Evolutionary conservation across 2,888 invertebrate species (phyloP).

Genomic region (Yponomeuta plumbellus): DNA sequence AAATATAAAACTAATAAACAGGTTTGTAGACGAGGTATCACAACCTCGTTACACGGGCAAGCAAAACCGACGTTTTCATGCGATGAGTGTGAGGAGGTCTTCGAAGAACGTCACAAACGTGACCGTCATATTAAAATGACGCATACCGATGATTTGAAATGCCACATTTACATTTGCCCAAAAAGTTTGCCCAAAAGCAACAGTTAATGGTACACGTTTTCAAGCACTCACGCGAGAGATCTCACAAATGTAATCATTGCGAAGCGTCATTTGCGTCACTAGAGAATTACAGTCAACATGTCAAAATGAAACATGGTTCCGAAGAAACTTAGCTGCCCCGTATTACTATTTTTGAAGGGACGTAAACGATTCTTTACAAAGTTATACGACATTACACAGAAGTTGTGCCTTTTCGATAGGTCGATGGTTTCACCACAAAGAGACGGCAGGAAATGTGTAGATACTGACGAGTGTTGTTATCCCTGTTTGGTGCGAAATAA

Average conservation of each 20-base stretch:
- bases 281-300: slow-evolving; percentile 12
- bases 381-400: background rate
- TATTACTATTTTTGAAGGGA: background rate
- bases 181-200: slow-evolving; percentile 14
- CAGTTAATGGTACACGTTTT: slow-evolving; percentile 16
- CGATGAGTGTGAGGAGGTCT: slow-evolving; percentile 21
- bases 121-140: slow-evolving; percentile 20
- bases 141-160: slow-evolving; percentile 22
- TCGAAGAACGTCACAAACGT: slow-evolving; percentile 14
- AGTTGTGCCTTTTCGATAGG: too few species aligned
- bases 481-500: too few species aligned
- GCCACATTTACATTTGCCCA: slow-evolving; percentile 21
- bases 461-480: too few species aligned
- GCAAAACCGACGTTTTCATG: slow-evolving; percentile 18
- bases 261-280: slow-evolving; percentile 13
- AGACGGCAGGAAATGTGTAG: too few species aligned
- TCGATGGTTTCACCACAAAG: too few species aligned
- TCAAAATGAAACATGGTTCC: slow-evolving; percentile 5
- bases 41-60: too few species aligned
- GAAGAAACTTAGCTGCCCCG: slow-evolving; percentile 4
- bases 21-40: too few species aligned
- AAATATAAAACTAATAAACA: too few species aligned
- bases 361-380: background rate
- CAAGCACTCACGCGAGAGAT: slow-evolving; percentile 19
- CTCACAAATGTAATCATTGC: slow-evolving; percentile 19